Evolutionary conservation across 2,113 vertebrate genomes (phyloP).

Genomic region (Malurus melanocephalus): DNA sequence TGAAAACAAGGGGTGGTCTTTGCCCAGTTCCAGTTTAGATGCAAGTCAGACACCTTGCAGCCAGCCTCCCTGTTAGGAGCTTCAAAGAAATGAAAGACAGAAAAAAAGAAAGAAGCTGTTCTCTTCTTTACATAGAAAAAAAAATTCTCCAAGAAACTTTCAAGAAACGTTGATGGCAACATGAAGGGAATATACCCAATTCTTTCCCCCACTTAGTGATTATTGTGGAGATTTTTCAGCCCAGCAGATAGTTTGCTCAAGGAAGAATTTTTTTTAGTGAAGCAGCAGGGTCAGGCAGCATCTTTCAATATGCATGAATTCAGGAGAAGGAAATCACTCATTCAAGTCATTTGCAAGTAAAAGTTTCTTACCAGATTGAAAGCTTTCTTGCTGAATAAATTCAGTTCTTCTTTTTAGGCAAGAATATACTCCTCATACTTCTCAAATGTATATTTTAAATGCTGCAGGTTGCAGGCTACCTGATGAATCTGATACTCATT

Average conservation of each 20-base stretch:
- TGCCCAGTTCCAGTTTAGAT: slow-evolving; percentile 2
- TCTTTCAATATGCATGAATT: not conserved
- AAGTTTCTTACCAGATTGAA: not conserved
- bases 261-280: not conserved
- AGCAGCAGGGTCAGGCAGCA: not conserved
- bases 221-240: not conserved
- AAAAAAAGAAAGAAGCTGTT: not conserved
- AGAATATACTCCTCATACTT: not conserved
- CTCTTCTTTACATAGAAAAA: not conserved
- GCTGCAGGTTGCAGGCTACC: not conserved
- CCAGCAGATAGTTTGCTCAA: not conserved
- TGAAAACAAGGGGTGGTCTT: not conserved
- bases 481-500: not conserved
- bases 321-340: not conserved
- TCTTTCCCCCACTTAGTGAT: not conserved
- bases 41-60: not conserved
- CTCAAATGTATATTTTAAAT: slow-evolving; percentile 16
- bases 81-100: not conserved
- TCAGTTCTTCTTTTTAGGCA: not conserved
- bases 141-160: not conserved
- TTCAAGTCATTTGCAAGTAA: slow-evolving; percentile 43
- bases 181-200: not conserved
- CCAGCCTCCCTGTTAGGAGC: not conserved
- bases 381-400: not conserved
- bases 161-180: not conserved